Base-by-base conservation (phyloP, 2,888 invertebrate species). In the Monopis laevigella region DNA sequence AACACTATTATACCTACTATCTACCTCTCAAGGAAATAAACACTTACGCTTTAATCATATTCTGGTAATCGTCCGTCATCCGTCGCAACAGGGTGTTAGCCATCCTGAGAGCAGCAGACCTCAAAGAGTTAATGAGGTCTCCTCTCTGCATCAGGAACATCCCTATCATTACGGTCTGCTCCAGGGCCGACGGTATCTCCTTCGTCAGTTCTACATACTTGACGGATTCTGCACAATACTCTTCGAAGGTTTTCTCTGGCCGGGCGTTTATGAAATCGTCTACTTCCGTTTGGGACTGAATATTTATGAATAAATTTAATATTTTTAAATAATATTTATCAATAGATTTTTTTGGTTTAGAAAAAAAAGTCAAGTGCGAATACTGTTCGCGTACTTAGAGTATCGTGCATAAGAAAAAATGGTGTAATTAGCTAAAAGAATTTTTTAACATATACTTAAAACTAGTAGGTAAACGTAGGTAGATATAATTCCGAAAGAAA, bases 141-240 rank as follows among this genome's bases (percentile, higher is more conserved):
- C 83, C 86, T 42, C 96, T 85, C 63, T 93, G 88, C 62, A 96
- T 88, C 56, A 92, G 89, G 61, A 92, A 97, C 73, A 95, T 86
- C 6, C 93, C 94, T 56, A 92, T 87, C 12, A 88, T 85, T 12
- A 90, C 83, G 1, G 89, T 88, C 45, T 87, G 84, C 49, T 87
- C 84, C 19, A 85, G 65, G 29, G 72, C 69, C 1, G 74, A 67
- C 1, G 87, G 85, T 45, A 91, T 87, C 43, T 83, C 82, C 40
- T 78, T 78, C 30, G 86, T 82, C 14, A 89, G 64, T n/a, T 82
- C 67, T 30, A 86, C 84, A 51, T 86, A 90, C 48, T 84, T 82
- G 3, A 84, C 67, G 2, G 90, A 80, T 51, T 86, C 78, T 1
- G 64, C 72, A 29, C 84, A 82, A 52, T 83, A 90, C 41, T 86